phyloP scores from a whole-genome alignment of 2,113 vertebrate species.

The Grammomys dolichurus region DNA sequence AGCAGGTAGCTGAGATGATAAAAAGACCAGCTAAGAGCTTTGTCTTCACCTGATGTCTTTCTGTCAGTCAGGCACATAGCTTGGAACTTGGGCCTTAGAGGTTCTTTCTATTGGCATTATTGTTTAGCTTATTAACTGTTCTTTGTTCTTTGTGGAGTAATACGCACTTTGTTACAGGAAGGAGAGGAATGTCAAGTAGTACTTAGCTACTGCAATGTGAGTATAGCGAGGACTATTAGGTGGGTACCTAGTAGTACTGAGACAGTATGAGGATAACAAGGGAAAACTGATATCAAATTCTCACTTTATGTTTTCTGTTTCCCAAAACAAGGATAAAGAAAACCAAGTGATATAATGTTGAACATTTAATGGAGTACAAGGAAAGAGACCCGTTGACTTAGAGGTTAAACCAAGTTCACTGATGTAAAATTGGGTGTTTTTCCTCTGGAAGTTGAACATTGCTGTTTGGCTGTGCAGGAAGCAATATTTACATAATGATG shows the following conservation, averaged over 20 bases:
- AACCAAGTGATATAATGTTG: constrained; percentile 49
- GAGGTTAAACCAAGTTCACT: background rate
- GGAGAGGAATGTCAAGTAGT: background rate
- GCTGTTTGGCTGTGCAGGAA: constrained; percentile 30
- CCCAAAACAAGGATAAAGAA: constrained; percentile 22
- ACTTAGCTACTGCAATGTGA: too few species aligned
- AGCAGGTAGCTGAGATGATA: background rate
- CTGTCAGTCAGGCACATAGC: background rate
- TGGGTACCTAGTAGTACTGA: background rate
- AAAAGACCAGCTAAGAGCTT: background rate
- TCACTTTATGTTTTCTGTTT: background rate
- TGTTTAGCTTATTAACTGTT: constrained; percentile 48
- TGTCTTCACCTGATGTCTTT: background rate
- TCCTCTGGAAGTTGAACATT: background rate
- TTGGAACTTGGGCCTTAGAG: background rate
- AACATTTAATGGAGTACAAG: constrained; percentile 14
- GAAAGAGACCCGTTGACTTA: constrained; percentile 43
- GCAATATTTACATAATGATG: constrained; percentile 26
- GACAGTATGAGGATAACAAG: background rate
- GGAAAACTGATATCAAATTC: background rate
- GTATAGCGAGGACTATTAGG: too few species aligned
- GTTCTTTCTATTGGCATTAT: constrained; percentile 60
- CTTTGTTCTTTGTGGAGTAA: constrained; percentile 28
- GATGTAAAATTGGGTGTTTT: background rate
- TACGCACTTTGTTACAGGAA: background rate